Base-by-base conservation (phyloP, 2,888 invertebrate genomes). In the Euphydryas editha region DNA sequence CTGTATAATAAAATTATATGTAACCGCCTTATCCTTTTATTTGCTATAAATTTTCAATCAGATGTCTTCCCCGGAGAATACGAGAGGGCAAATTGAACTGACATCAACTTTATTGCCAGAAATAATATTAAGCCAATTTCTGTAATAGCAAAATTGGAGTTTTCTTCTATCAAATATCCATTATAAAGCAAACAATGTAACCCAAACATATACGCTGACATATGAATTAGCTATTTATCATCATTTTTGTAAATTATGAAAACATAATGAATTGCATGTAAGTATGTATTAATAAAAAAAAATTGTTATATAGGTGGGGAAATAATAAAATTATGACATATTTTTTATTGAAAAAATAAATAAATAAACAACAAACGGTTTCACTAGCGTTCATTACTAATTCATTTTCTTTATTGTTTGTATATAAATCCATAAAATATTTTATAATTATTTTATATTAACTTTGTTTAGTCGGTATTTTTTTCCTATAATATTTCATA, bases 41-140 rank as follows among this genome's bases (percentile, higher is more conserved):
- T 59, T 55, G 37, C 55, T 65, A 59, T 55, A 46, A 59, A 59
- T 55, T 65, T 65, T 55, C 65, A 55, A 64, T 21, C 55, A 55
- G 37, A 46, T 21, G 46, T 20, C 54, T 30, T n/a, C 24, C 37
- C 55, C 59, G 20, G 54, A n/a, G 46, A 37, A 46, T 30, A 54
- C 54, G 54, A 36, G 37, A 47, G 42, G 20, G 39, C 30, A 36
- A 44, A 49, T 30, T 42, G 30, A 47, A 42, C 46, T 24, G 51
- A 44, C 37, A 36, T 46, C 54, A 55, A 46, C 10, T 65, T 24
- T 55, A 65, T 59, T 65, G 46, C 65, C 46, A 46, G 65, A 59
- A 55, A 55, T 65, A n/a, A 55, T 55, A 65, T 59, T 55, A 59
- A 59, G 62, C 55, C 47, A 21, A 54, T 54, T 54, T 36, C 46